These are phyloP conservation scores for Calameuta idolon DNA, from an alignment of 2,888 invertebrate species.

Conservation along the genomic window DNA sequence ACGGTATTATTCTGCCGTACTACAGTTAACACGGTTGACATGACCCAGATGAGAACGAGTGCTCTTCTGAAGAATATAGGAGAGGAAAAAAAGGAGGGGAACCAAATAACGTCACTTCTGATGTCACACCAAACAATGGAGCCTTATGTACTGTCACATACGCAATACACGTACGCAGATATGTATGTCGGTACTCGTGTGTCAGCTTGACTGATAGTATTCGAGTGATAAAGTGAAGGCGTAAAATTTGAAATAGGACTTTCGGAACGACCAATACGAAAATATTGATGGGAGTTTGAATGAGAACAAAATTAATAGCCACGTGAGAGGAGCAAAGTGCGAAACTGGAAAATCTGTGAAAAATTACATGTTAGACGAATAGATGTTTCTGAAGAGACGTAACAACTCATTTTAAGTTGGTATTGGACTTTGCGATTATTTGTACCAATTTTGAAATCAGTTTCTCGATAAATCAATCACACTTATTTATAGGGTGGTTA, in stretches of 20 bases:
- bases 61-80: conserved; percentile 29
- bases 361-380: not conserved
- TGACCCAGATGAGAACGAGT: conserved; percentile 47
- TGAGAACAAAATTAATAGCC: not conserved
- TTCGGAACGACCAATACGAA: not conserved
- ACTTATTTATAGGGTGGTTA: not conserved
- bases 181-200: not conserved
- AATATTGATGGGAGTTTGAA: not conserved
- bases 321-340: not conserved
- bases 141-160: not conserved
- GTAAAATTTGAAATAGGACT: not conserved
- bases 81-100: not conserved
- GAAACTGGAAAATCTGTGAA: not conserved
- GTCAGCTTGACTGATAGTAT: conserved; percentile 2
- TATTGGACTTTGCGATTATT: not conserved
- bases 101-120: conserved; percentile 2
- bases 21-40: conserved; percentile 36
- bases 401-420: not conserved
- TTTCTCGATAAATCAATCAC: not conserved
- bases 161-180: not conserved
- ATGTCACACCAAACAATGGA: conserved; percentile 4
- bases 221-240: conserved; percentile 1
- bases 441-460: not conserved
- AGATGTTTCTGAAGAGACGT: not conserved
- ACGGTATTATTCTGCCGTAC: conserved; percentile 45